Conservation (phyloP, 30 jellyfish, hydroid and myxozoan species). For the Hydractinia symbiolongicarpus region DNA sequence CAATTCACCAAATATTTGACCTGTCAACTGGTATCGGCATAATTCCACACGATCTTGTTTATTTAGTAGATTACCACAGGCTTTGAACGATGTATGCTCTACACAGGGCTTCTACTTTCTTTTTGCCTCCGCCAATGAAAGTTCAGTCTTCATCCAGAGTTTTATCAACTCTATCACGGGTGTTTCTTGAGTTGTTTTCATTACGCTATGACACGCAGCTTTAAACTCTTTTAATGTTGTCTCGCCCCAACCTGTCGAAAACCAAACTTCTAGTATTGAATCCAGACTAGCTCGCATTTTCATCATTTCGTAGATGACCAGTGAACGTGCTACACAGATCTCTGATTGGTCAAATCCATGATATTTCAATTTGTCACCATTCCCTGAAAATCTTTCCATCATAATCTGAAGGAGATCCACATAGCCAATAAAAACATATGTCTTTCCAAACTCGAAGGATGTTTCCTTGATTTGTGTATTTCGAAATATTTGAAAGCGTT, state of each 20-base stretch:
- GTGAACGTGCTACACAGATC: not conserved
- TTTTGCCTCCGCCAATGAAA: not conserved
- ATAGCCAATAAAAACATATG: slow-evolving; percentile 3
- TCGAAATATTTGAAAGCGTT: not conserved
- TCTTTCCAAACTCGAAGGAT: not conserved
- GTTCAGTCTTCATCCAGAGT: not conserved
- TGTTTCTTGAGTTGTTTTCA: not conserved
- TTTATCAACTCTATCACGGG: not conserved
- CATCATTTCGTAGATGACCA: slow-evolving; percentile 8
- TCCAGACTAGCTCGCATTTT: not conserved
- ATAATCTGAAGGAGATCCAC: not conserved
- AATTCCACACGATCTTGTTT: not conserved
- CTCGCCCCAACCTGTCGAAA: slow-evolving; percentile 6
- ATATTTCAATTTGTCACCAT: not conserved
- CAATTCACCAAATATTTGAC: not conserved
- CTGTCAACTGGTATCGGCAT: slow-evolving; percentile 2
- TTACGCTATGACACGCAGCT: slow-evolving; percentile 1
- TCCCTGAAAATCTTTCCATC: not conserved
- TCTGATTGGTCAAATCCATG: not conserved
- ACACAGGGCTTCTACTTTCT: not conserved
- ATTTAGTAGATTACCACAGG: not conserved
- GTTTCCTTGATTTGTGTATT: not conserved
- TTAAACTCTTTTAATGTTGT: slow-evolving; percentile 2
- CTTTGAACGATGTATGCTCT: not conserved
- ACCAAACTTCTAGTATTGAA: slow-evolving; percentile 6